Evolutionary conservation across 1,140 invertebrate species (phyloP).

Genomic region (Heterodera schachtii): DNA sequence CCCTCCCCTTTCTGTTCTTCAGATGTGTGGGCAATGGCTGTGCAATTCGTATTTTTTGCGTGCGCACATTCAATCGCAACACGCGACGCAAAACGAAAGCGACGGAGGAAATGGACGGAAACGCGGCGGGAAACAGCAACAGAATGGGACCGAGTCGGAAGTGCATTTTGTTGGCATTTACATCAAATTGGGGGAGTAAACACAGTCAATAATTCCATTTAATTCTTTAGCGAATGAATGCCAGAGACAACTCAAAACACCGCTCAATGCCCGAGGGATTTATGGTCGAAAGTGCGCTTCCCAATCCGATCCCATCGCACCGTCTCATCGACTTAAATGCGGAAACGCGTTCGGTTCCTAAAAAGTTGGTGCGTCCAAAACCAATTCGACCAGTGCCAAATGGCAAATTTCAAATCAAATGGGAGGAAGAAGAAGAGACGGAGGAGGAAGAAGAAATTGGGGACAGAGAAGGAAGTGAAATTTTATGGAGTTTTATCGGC

Average conservation of each 20-base stretch:
- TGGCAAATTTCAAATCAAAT: not conserved
- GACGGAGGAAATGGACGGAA: not conserved
- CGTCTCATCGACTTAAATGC: not conserved
- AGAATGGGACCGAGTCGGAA: too few species aligned
- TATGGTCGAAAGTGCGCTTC: not conserved
- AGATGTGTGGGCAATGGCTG: not conserved
- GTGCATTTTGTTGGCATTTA: too few species aligned
- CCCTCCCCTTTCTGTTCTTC: not conserved
- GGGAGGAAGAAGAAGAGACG: not conserved
- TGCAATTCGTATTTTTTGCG: not conserved
- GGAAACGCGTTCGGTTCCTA: not conserved
- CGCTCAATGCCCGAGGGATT: too few species aligned
- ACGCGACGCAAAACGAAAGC: not conserved
- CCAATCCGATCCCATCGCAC: not conserved
- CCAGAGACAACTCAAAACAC: too few species aligned
- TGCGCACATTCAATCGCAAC: not conserved
- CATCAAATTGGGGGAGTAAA: too few species aligned
- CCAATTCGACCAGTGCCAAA: not conserved
- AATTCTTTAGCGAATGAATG: too few species aligned
- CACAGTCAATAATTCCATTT: too few species aligned
- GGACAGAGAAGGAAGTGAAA: not conserved
- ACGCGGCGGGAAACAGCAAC: not conserved
- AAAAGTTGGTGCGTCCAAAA: not conserved
- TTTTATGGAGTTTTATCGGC: not conserved
- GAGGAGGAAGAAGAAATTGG: not conserved